Evolutionary conservation across 2,888 invertebrate species (phyloP).

Genomic region (Himalopsyche japonica): DNA sequence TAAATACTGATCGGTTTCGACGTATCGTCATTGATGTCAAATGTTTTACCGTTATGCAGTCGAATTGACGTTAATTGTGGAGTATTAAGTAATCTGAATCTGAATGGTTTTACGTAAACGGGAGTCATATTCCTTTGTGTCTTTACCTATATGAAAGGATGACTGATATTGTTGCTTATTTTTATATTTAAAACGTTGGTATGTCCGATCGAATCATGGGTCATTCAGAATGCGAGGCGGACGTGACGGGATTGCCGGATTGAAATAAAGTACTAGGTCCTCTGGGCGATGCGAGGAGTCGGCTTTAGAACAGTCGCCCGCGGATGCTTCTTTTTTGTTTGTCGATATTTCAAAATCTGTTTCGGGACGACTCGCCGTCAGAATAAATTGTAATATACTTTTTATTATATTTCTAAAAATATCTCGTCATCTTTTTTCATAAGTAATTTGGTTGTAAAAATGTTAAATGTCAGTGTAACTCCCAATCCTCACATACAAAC

Average conservation of each 20-base stretch:
- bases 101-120: slow-evolving; percentile 36
- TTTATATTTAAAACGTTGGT: slow-evolving; percentile 41
- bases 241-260: slow-evolving; percentile 5
- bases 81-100: slow-evolving; percentile 35
- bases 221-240: slow-evolving; percentile 23
- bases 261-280: background rate
- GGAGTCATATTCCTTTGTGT: slow-evolving; percentile 39
- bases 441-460: slow-evolving; percentile 62
- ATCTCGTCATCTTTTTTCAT: slow-evolving; percentile 45
- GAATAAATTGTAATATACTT: slow-evolving; percentile 38
- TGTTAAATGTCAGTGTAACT: slow-evolving; percentile 58
- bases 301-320: slow-evolving; percentile 46
- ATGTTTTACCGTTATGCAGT: slow-evolving; percentile 38
- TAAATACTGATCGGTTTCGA: slow-evolving; percentile 55
- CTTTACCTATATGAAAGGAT: slow-evolving; percentile 39
- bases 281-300: slow-evolving; percentile 34
- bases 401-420: slow-evolving; percentile 40
- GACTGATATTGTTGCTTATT: slow-evolving; percentile 42
- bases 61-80: slow-evolving; percentile 36
- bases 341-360: slow-evolving; percentile 25
- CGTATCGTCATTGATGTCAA: slow-evolving; percentile 28
- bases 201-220: slow-evolving; percentile 32
- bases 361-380: slow-evolving; percentile 20
- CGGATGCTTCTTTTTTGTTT: slow-evolving; percentile 24
- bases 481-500: slow-evolving; percentile 59